phyloP scores from a whole-genome alignment of 2,797 vertebrate species.

The Emys orbicularis region DNA sequence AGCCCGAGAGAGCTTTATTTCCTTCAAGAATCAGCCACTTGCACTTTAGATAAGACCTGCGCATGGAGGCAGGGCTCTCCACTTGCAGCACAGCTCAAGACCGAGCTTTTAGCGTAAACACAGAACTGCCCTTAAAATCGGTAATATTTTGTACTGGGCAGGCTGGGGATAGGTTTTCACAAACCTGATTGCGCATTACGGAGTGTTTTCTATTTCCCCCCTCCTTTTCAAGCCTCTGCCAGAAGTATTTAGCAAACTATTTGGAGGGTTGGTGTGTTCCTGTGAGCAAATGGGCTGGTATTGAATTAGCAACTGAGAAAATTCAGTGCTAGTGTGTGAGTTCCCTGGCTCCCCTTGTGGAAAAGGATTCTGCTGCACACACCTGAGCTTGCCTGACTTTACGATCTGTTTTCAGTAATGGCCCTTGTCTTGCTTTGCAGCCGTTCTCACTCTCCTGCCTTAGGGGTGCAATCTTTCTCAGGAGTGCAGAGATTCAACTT shows the following conservation, averaged over 20 bases:
- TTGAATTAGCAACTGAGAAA: background rate
- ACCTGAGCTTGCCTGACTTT: background rate
- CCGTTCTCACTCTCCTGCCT: slow-evolving; percentile 95
- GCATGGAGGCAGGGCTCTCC: background rate
- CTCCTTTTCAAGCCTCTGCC: background rate
- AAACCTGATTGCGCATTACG: accelerated
- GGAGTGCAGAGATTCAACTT: slow-evolving; percentile 92
- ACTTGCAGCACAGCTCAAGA: accelerated
- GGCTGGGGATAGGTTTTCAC: background rate
- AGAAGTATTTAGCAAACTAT: background rate
- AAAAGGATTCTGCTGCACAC: background rate
- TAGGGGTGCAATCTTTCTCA: slow-evolving; percentile 93
- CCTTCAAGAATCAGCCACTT: background rate
- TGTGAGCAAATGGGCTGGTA: background rate
- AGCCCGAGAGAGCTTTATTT: background rate
- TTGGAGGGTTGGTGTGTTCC: background rate
- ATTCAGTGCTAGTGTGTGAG: background rate
- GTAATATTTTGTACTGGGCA: background rate
- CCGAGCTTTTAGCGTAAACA: background rate
- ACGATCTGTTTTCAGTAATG: background rate
- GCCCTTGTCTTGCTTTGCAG: slow-evolving; percentile 76
- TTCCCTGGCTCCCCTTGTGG: background rate
- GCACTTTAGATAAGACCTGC: background rate
- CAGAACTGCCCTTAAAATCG: background rate
- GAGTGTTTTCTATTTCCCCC: background rate